Evolutionary conservation across 2,113 vertebrate species (phyloP), one percentile per base, ranked within the genome.

Genomic region (Paralichthys olivaceus): DNA sequence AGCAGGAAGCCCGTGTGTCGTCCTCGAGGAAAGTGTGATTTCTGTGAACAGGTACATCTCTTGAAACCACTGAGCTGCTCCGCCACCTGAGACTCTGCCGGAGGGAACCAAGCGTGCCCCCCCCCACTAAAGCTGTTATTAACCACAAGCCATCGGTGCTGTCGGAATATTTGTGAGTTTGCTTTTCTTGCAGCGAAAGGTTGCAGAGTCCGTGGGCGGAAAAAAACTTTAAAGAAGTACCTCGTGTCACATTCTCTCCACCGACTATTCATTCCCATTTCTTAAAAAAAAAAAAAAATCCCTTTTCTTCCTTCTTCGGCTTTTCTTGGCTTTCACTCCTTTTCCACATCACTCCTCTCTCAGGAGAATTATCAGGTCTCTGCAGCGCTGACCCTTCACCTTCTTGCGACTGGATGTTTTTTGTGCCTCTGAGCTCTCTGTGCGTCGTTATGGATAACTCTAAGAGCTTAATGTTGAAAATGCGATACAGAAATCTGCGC

Each of bases 351-450:
- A 6, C 77, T 56, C 20, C 67, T n/a, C 49, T 22, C 65, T 75
- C 73, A 14, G 60, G 34, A 65, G 72, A 56, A 55, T 72, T 55
- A 68, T 71, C 69, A 14, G 65, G 56, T 72, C 26, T 9, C 68
- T 22, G 51, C 57, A 51, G 74, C 61, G 57, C 74, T 45, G 71
- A 80, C 67, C 73, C 57, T 62, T 75, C 25, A 51, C 63, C 58
- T 75, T 53, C 70, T 75, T 25, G 26, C 58, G 23, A 40, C 11
- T 26, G 40, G 61, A 37, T 12, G 9, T 51, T 47, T 23, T n/a
- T 29, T 22, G 5, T 0, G 25, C 7, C 4, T 28, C 0, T 37
- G 40, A 60, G 40, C 79, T 69, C 58, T 5, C 14, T 57, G 28
- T 32, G 7, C 1, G 56, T 28, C 29, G 2, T 5, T 69, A 20